phyloP scores from a whole-genome alignment of 1,140 invertebrate genomes.

The Zaprionus nigranus region DNA sequence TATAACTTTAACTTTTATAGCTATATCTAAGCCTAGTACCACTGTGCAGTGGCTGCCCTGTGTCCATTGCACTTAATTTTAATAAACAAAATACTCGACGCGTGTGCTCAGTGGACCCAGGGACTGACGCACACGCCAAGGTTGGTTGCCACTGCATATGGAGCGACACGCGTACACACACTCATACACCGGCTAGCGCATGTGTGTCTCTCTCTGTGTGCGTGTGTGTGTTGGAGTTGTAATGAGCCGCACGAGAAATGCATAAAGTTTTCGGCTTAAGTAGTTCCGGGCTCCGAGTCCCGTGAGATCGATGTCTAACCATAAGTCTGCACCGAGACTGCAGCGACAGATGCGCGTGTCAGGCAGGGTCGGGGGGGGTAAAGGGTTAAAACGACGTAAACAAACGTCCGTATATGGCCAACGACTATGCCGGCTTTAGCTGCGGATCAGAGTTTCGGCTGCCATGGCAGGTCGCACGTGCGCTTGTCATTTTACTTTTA shows the following conservation, averaged over 20 bases:
- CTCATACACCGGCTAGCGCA: slow-evolving; percentile 7
- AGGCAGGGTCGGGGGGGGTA: background rate
- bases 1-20: background rate
- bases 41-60: slow-evolving; percentile 39
- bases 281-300: slow-evolving; percentile 52
- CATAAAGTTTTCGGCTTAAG: slow-evolving; percentile 71
- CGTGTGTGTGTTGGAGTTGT: slow-evolving; percentile 54
- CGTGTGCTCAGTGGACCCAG: slow-evolving; percentile 42
- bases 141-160: slow-evolving; percentile 22
- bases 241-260: slow-evolving; percentile 79
- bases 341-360: slow-evolving; percentile 23
- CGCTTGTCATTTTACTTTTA: slow-evolving; percentile 80
- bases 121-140: slow-evolving; percentile 18
- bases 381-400: slow-evolving; percentile 46
- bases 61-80: slow-evolving; percentile 74
- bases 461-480: slow-evolving; percentile 65
- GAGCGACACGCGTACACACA: slow-evolving; percentile 8
- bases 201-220: background rate
- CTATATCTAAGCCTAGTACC: background rate
- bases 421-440: slow-evolving; percentile 1
- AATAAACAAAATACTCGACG: slow-evolving; percentile 77
- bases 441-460: slow-evolving; percentile 41
- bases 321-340: slow-evolving; percentile 59
- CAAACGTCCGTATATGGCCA: slow-evolving; percentile 39
- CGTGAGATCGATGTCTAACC: slow-evolving; percentile 75